Evolutionary conservation across 2,888 invertebrate species (phyloP), one percentile per base, ranked within the genome.

Genomic region (Tanypteryx hageni): DNA sequence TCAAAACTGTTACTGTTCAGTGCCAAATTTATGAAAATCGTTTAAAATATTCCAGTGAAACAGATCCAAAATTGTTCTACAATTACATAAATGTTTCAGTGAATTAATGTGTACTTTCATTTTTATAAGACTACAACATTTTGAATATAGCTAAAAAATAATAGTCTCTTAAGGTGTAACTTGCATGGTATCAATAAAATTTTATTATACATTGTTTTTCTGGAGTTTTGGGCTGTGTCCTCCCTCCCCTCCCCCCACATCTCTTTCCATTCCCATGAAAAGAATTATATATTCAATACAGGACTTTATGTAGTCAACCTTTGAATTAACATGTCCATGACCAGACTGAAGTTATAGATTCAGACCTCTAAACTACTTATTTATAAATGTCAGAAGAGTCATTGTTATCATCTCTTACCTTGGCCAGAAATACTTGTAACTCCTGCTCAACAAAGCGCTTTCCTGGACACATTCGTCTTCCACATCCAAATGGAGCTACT

Each of bases 401-500:
- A 44, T 44, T 44, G 44, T 44, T 44, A 44, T 44, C 44, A 44
- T 44, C 44, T 44, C 44, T 93, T 94, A 97, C 97, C 96, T 97
- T 97, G 56, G 97, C 97, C 31, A 98, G 95, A 93, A 97, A 95
- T 92, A 98, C 95, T 93, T 97, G 97, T 27, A 98, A 95, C 93
- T 97, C 97, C 93, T 98, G 96, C 94, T 98, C 98, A 4, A 98
- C 97, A 94, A 98, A 98, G 93, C 98, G 96, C 95, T 98, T 98
- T 86, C 98, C 98, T 0, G 98, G 98, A 94, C 98, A 98, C 95
- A 97, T 97, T 85, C 98, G 96, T 92, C 97, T 96, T 0, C 98
- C 98, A 64, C 97, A 95, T 0, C 98, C 98, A 95, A 98, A 98
- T 0, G 98, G 98, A 11, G 97, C 96, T 0, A 98, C 97, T 91